Conservation (phyloP, 2,113 vertebrate species). For the Gallinago jamesoni region DNA sequence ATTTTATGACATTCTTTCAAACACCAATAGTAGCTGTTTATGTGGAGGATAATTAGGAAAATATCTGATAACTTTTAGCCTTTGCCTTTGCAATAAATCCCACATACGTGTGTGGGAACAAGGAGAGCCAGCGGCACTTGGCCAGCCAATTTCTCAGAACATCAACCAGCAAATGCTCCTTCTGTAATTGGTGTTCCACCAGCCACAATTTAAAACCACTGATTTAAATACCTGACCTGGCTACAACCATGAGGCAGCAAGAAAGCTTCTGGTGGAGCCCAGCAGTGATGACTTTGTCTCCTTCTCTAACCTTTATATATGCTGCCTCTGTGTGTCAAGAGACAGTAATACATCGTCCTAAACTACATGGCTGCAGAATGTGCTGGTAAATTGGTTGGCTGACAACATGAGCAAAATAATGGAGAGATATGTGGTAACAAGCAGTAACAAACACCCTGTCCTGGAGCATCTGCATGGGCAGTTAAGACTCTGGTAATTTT, state of each 20-base stretch:
- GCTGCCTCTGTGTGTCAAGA: conserved; percentile 58
- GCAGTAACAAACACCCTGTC: neutral
- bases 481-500: neutral
- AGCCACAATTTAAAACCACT: neutral
- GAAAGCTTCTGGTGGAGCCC: neutral
- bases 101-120: neutral
- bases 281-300: conserved; percentile 12
- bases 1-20: neutral
- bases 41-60: conserved; percentile 22
- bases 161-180: conserved; percentile 53
- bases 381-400: neutral
- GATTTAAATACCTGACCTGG: neutral
- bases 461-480: neutral
- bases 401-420: neutral
- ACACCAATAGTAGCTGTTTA: neutral
- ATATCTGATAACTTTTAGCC: conserved; percentile 22
- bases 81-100: conserved; percentile 28
- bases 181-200: neutral
- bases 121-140: conserved; percentile 11
- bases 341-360: conserved; percentile 44
- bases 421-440: neutral
- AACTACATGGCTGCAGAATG: conserved; percentile 7
- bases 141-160: conserved; percentile 49
- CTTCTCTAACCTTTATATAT: conserved; percentile 43
- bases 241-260: neutral